Evolutionary conservation across 2,888 invertebrate species (phyloP).

Genomic region (Drosophila hamatofila): DNA sequence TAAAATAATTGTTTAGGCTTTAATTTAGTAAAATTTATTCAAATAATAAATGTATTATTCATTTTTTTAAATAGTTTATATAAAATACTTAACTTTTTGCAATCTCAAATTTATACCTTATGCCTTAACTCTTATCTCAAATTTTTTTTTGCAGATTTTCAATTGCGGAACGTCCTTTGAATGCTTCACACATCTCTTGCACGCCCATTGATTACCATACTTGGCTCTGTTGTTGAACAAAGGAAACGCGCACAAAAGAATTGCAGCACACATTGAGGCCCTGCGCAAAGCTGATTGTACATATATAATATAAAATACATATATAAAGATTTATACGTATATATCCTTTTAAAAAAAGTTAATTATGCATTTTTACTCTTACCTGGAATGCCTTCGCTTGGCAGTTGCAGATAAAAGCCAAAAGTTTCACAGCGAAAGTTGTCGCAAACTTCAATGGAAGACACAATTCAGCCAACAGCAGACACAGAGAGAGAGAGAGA

Average conservation of each 20-base stretch:
- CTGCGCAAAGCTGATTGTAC: constrained; percentile 34
- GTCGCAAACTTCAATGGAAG: constrained; percentile 32
- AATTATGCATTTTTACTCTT: constrained; percentile 59
- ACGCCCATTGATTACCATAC: constrained; percentile 34
- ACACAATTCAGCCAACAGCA: constrained; percentile 16
- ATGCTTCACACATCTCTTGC: constrained; percentile 3
- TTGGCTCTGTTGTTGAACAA: constrained; percentile 42
- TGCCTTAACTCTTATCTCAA: neutral
- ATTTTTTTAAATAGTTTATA: too few species aligned
- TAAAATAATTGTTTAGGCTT: too few species aligned
- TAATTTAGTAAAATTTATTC: too few species aligned
- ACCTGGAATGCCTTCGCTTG: constrained; percentile 26
- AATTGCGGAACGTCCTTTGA: constrained; percentile 8
- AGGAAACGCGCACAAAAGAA: constrained; percentile 53
- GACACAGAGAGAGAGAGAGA: neutral
- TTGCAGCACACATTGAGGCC: constrained; percentile 16
- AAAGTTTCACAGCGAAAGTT: constrained; percentile 36
- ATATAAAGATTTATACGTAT: too few species aligned
- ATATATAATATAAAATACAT: neutral
- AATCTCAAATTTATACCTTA: neutral
- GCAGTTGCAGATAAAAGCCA: constrained; percentile 37
- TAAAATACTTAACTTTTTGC: too few species aligned
- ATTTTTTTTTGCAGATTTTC: neutral
- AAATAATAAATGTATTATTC: too few species aligned
- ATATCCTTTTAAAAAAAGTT: constrained; percentile 33